Percentiles rank a stretch among this genome's conserved stretches.
Evolutionary conservation across 2,113 vertebrate genomes (phyloP).

Genomic region (Himantopus leucocephalus): DNA sequence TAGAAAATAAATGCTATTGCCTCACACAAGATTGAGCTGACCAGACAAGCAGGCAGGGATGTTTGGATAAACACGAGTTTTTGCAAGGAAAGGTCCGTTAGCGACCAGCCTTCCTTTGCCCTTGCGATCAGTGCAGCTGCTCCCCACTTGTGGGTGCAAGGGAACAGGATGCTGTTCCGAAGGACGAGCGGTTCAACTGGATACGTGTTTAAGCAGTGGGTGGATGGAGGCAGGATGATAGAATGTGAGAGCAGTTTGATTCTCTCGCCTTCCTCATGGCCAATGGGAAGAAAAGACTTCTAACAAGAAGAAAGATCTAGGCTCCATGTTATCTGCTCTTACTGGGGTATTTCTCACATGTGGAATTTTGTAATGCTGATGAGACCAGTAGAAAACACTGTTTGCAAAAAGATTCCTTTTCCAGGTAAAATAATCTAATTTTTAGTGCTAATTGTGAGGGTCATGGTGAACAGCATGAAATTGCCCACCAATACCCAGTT

Average conservation of each 20-base stretch:
- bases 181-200: background rate
- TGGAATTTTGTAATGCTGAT: background rate
- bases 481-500: background rate
- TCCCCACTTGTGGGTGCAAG: background rate
- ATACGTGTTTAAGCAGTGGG: rapidly evolving
- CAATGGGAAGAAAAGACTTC: background rate
- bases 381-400: background rate
- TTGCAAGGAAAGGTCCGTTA: background rate
- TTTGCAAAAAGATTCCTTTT: background rate
- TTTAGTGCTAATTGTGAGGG: background rate
- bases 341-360: background rate
- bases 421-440: background rate
- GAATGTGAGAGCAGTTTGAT: background rate
- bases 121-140: rapidly evolving
- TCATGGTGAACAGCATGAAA: background rate
- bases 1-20: background rate
- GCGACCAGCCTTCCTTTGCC: background rate
- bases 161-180: background rate
- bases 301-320: background rate
- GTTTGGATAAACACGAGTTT: background rate
- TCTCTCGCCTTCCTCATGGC: background rate
- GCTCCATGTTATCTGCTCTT: background rate
- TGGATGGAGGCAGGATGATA: background rate
- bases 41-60: background rate
- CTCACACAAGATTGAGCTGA: background rate